Base-by-base conservation (phyloP, 2,113 vertebrate species). In the Cochlearius cochlearius region DNA sequence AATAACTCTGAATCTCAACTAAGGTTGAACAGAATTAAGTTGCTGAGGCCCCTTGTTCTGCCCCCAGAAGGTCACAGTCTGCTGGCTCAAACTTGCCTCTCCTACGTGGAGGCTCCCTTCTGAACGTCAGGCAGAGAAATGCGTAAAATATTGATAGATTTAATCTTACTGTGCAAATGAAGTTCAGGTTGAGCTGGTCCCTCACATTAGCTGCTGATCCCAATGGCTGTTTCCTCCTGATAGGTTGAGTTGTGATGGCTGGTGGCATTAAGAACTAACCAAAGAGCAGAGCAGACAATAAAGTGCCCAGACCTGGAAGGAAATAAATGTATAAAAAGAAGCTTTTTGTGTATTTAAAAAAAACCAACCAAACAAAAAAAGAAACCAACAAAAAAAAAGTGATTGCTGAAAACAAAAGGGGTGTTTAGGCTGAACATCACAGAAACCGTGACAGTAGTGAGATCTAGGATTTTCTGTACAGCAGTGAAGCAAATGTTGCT, bases 141-240 rank as follows among this genome's bases (percentile, higher is more conserved):
- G 19, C 80, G 78, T 94, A 45, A 94, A 97, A 89, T 95, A 94
- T 94, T 92, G 91, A 94, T 96, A 68, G 64, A 64, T 94, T 86
- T 86, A 71, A 95, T 97, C 74, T 92, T 32, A 7, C 25, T 49
- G 56, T 76, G 87, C 90, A 85, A 79, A 89, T 91, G 77, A 74
- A 91, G 83, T 78, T 95, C 30, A 62, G 60, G 72, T 47, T 84
- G 82, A 86, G 82, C 83, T 86, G 85, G 58, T 81, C 83, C 2
- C 0, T 81, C 7, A 4, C 77, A 9, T 88, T 68, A 77, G 64
- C 68, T 78, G 25, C 86, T 87, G 82, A 43, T 87, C 60, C 84
- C 87, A 47, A 0, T 45, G 66, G 60, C 36, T 43, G 3, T 82
- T 64, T 85, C 73, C 56, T 85, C 80, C 76, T 41, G 41, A 15